Evolutionary conservation across 2,888 invertebrate genomes (phyloP).

Genomic region (Phasia obesa): DNA sequence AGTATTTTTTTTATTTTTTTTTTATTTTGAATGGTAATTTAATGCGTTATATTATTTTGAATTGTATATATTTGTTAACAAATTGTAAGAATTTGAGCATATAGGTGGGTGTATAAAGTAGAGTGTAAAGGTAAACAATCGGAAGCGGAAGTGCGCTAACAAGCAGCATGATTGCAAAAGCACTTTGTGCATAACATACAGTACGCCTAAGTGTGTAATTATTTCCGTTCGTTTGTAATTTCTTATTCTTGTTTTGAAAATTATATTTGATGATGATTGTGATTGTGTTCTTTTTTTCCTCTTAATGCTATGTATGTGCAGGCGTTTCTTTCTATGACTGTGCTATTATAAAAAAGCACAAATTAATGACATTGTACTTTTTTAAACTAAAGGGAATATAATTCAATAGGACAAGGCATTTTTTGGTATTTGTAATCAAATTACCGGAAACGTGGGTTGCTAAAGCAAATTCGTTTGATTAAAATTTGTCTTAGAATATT

Average conservation of each 20-base stretch:
- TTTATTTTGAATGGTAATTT: slow-evolving; percentile 33
- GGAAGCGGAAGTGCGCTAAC: slow-evolving; percentile 70
- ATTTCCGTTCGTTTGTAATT: slow-evolving; percentile 67
- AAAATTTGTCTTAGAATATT: neutral
- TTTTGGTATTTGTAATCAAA: slow-evolving; percentile 28
- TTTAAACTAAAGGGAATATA: neutral
- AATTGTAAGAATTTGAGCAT: neutral
- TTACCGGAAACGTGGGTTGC: slow-evolving; percentile 28
- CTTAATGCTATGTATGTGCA: neutral
- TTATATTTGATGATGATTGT: slow-evolving; percentile 46
- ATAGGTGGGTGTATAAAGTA: neutral
- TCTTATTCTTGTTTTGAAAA: slow-evolving; percentile 61
- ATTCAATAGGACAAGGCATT: neutral
- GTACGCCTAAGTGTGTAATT: slow-evolving; percentile 66
- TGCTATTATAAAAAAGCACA: slow-evolving; percentile 44
- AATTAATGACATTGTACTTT: slow-evolving; percentile 53
- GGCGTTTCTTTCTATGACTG: slow-evolving; percentile 9
- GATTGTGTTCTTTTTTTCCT: no score
- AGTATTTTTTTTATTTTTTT: slow-evolving; percentile 54
- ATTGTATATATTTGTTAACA: neutral
- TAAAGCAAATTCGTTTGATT: slow-evolving; percentile 25
- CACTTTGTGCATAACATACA: slow-evolving; percentile 54
- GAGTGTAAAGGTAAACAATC: slow-evolving; percentile 50
- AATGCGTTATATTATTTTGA: slow-evolving; percentile 15
- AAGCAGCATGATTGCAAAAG: slow-evolving; percentile 67